phyloP scores from a whole-genome alignment of 2,888 invertebrate genomes.

The Ophioninae sp. region DNA sequence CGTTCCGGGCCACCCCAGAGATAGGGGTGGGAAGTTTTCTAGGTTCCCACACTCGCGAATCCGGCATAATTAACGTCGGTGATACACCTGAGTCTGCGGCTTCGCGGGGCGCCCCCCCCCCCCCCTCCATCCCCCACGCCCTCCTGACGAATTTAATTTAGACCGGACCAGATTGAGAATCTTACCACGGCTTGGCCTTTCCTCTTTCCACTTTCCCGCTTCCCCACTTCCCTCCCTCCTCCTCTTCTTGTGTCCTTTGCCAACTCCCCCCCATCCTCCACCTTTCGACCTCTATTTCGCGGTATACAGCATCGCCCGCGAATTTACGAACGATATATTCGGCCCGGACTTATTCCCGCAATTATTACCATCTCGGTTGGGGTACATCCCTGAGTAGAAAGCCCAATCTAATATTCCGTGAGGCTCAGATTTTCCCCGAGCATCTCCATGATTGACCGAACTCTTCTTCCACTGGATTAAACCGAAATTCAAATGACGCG shows the following conservation, averaged over 20 bases:
- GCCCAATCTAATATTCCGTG: not conserved
- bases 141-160: constrained; percentile 59
- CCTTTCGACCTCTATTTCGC: not conserved
- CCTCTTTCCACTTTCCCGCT: constrained; percentile 10
- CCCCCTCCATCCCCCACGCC: no score
- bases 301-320: constrained; percentile 6
- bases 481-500: not conserved
- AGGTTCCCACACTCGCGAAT: constrained; percentile 15
- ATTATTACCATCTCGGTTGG: constrained; percentile 2
- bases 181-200: not conserved
- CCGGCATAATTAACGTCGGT: constrained; percentile 72
- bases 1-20: not conserved
- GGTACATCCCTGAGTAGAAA: not conserved
- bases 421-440: not conserved
- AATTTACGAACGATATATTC: constrained; percentile 47
- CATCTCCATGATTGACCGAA: constrained; percentile 6
- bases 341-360: constrained; percentile 8
- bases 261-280: constrained; percentile 14
- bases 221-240: not conserved
- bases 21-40: not conserved
- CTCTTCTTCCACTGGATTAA: not conserved
- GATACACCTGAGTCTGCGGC: constrained; percentile 65
- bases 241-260: constrained; percentile 6
- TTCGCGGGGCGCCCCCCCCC: constrained; percentile 8
- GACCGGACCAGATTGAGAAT: constrained; percentile 54